Evolutionary conservation across 2,797 vertebrate genomes (phyloP), one percentile per base, ranked within the genome.

Genomic region (Phrynocephalus vlangalii): DNA sequence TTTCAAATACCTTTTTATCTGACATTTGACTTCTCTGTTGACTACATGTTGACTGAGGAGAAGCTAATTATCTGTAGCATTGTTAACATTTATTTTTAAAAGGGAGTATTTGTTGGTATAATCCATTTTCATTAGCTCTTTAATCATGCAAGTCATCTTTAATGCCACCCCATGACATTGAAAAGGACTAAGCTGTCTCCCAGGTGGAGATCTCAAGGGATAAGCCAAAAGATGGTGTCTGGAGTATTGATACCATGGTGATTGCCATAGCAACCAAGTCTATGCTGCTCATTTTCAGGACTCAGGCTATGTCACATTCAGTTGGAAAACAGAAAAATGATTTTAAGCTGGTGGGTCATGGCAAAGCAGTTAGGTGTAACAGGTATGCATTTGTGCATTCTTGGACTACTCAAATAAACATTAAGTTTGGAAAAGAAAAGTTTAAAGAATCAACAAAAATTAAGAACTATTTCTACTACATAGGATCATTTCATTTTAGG

Each of bases 61-160:
- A 50, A 88, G 5, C 86, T 94, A 90, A 66, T 77, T 68, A 24
- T 89, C 44, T 52, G n/a, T 88, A 89, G 83, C 88, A 33, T 26
- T 71, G 48, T 67, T 84, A 87, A 81, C 18, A 44, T 52, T 68
- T 0, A 0, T 88, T 56, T 88, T 56, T 50, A 56, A 66, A 84
- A 67, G 56, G 78, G n/a, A 66, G 4, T 83, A 44, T 82, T 83
- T 76, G 76, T 91, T 28, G 66, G 0, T 91, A 5, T 83, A 88
- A 92, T 91, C 16, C 3, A 44, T 89, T 94, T 92, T 86, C 84
- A 2, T 90, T 92, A 82, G 70, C 30, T 63, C 1, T 87, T 94
- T 85, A 18, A 72, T 86, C 85, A 82, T 83, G 77, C 86, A 93
- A 91, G 5, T 89, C 28, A 80, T 66, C 50, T 73, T 5, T 92